Conservation (phyloP, 2,113 vertebrate species). For the Leptobrachium leishanense region DNA sequence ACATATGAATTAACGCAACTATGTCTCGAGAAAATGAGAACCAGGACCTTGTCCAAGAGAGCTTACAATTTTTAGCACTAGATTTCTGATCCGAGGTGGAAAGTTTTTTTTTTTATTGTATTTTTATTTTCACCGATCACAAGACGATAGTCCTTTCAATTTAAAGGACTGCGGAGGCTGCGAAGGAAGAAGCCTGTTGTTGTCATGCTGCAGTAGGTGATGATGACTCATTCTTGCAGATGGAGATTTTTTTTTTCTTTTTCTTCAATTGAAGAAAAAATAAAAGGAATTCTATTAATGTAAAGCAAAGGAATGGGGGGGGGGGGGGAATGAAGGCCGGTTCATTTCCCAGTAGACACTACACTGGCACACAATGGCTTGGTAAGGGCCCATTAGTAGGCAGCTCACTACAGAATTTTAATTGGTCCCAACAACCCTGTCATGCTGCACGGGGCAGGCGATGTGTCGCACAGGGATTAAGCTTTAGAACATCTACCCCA, state of each 20-base stretch:
- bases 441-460: constrained; percentile 18
- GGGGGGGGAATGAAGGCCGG: constrained; percentile 10
- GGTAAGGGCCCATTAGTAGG: constrained; percentile 10
- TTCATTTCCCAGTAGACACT: constrained; percentile 35
- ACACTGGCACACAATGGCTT: not conserved
- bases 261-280: constrained; percentile 53
- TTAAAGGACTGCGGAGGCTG: constrained; percentile 51
- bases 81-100: too few species aligned
- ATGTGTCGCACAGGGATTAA: constrained; percentile 20
- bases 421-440: constrained; percentile 30
- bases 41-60: too few species aligned
- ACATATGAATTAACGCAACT: too few species aligned
- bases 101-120: too few species aligned
- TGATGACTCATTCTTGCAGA: constrained; percentile 73
- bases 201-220: constrained; percentile 56
- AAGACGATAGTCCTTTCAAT: constrained; percentile 42
- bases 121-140: constrained; percentile 3
- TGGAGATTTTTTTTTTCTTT: constrained; percentile 51
- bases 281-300: constrained; percentile 53
- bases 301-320: not conserved
- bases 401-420: constrained; percentile 18
- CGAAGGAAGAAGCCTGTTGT: constrained; percentile 52
- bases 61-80: too few species aligned
- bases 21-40: too few species aligned
- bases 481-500: not conserved